phyloP scores from a whole-genome alignment of 2,113 vertebrate genomes.

The Xyliphius kryptos region DNA sequence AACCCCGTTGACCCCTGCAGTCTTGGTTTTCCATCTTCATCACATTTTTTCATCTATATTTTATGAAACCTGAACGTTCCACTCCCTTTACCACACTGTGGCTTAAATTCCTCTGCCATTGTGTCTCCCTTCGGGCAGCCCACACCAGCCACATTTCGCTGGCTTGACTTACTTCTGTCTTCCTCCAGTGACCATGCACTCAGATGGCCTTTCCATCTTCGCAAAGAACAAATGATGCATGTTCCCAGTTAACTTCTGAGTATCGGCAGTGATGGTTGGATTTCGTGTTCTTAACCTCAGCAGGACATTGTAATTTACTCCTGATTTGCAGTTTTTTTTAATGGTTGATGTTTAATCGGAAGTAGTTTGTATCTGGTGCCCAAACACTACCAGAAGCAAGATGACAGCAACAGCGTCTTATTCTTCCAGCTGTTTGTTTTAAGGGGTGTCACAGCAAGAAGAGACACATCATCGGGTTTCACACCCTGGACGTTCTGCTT shows the following conservation, averaged over 20 bases:
- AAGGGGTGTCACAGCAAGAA: no score
- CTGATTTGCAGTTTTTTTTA: no score
- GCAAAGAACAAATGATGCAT: not conserved
- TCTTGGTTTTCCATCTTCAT: not conserved
- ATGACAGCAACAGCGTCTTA: no score
- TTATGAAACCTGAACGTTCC: slow-evolving; percentile 22
- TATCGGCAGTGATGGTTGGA: not conserved
- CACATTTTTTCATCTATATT: not conserved
- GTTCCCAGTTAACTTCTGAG: not conserved
- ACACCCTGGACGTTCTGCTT: no score
- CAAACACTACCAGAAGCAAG: no score
- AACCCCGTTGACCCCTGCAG: not conserved
- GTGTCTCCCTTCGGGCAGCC: slow-evolving; percentile 33
- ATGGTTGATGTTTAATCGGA: no score
- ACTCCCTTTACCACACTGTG: slow-evolving; percentile 23
- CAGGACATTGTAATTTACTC: no score
- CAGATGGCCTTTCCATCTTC: not conserved
- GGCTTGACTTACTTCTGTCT: slow-evolving; percentile 36
- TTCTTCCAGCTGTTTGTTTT: no score
- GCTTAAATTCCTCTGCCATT: slow-evolving; percentile 35
- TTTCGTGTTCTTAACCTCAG: not conserved
- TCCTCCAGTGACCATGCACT: slow-evolving; percentile 34
- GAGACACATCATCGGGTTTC: no score
- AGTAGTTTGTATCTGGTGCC: no score
- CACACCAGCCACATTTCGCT: slow-evolving; percentile 39